phyloP scores from a whole-genome alignment of 2,888 invertebrate genomes.

The Peribatodes rhomboidaria region DNA sequence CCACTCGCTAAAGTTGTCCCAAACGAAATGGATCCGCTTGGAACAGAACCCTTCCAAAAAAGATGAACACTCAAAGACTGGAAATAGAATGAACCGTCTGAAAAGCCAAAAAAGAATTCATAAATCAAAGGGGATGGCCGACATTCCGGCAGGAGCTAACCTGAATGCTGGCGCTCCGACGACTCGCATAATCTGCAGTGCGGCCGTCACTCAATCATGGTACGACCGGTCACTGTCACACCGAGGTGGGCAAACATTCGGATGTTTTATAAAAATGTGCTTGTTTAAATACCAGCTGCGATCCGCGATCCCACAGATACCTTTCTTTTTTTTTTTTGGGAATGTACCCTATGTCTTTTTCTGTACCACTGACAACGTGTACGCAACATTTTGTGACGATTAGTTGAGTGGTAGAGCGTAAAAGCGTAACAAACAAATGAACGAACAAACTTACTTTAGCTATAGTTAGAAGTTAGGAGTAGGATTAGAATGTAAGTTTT shows the following conservation, averaged over 20 bases:
- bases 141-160: conserved; percentile 23
- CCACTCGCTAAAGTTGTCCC: conserved; percentile 7
- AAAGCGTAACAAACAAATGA: no score
- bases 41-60: conserved; percentile 6
- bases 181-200: conserved; percentile 39
- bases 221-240: conserved; percentile 30
- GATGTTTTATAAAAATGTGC: no score
- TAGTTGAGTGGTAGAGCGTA: no score
- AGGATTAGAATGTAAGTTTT: no score
- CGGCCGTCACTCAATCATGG: conserved; percentile 43
- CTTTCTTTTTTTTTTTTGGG: no score
- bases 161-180: conserved; percentile 25
- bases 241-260: background rate
- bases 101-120: conserved; percentile 33
- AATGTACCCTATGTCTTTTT: no score
- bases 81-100: conserved; percentile 19
- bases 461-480: no score
- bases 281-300: no score
- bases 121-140: conserved; percentile 32
- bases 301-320: no score
- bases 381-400: no score
- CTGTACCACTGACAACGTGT: no score
- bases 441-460: no score
- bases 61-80: conserved; percentile 20
- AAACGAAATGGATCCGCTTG: conserved; percentile 1